Base-by-base conservation (phyloP, 53 echinoderm and acorn worm species). In the Stichopus horrens region DNA sequence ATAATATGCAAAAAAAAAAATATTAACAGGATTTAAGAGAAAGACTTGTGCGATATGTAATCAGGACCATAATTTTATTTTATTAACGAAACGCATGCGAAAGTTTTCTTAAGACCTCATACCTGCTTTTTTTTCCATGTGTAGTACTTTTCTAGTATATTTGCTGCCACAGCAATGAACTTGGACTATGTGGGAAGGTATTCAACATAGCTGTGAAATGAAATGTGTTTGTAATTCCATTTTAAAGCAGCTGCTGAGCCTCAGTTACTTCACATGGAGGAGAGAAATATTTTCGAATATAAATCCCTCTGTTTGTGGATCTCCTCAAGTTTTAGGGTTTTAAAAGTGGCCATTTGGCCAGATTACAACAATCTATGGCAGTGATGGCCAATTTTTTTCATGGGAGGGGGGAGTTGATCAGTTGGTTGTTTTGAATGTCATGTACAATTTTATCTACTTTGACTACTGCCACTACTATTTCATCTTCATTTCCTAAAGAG, bases 21-120 rank as follows among this genome's bases (percentile, higher is more conserved):
- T 67, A 63, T 87, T 75, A 52, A 87, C 75, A 74, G 75, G 23
- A 87, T 87, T 87, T 87, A 55, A 87, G 52, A 53, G 86, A 20
- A 57, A 20, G 55, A 83, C 58, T 83, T 21, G 18, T 57, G 74
- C 75, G 87, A 74, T 74, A 74, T 74, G 87, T 87, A 87, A 87
- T 87, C 87, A 87, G 87, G 87, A 87, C 87, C 87, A 87, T 85
- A 85, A 85, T 86, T 86, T 86, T 65, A 86, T 86, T 86, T 86
- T 52, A 54, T 53, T 83, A n/a, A 51, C 22, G 52, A 71, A 53
- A 10, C 5, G 11, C 21, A 81, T 57, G 0, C 7, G 11, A 52
- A 81, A 58, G 18, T 71, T 71, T 68, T 71, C 19, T 4, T 18
- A 16, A 71, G 19, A 18, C 59, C 59, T 59, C 59, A 37, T 37